phyloP scores from a whole-genome alignment of 2,113 vertebrate species.

The Dipodomys ordii region DNA sequence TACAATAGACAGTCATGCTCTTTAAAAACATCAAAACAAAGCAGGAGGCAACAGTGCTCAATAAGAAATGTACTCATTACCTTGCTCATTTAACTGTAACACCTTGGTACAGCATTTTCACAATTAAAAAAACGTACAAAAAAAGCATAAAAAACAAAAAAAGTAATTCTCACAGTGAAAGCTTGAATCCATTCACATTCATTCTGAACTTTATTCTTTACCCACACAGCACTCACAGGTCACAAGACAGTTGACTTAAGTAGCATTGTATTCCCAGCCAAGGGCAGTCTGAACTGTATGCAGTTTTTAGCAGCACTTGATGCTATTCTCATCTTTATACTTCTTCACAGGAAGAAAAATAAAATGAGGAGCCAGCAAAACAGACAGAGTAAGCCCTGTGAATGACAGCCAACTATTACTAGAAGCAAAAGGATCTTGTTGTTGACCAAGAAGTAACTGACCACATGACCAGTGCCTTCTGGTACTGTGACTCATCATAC shows the following conservation, averaged over 20 bases:
- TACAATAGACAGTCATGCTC: not conserved
- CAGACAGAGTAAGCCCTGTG: not conserved
- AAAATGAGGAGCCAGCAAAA: not conserved
- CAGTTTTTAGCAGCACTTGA: not conserved
- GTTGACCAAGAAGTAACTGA: not conserved
- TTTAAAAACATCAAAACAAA: not conserved
- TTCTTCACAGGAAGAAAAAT: not conserved
- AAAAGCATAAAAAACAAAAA: not conserved
- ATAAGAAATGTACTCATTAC: no score
- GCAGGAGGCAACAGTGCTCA: no score
- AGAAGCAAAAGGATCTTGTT: not conserved
- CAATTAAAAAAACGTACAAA: no score
- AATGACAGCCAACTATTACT: not conserved
- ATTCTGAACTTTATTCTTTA: slow-evolving; percentile 21
- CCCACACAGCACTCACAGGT: not conserved
- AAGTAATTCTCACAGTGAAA: not conserved
- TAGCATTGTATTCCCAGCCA: slow-evolving; percentile 17
- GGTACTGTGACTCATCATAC: not conserved
- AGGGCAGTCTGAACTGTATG: not conserved
- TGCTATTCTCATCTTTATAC: not conserved
- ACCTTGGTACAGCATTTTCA: no score
- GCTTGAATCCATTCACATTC: not conserved
- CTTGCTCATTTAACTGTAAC: no score
- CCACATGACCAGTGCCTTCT: not conserved
- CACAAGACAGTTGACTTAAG: not conserved